Conservation (phyloP, 2,888 invertebrate genomes). For the Sinopyrophorus schimmeli region DNA sequence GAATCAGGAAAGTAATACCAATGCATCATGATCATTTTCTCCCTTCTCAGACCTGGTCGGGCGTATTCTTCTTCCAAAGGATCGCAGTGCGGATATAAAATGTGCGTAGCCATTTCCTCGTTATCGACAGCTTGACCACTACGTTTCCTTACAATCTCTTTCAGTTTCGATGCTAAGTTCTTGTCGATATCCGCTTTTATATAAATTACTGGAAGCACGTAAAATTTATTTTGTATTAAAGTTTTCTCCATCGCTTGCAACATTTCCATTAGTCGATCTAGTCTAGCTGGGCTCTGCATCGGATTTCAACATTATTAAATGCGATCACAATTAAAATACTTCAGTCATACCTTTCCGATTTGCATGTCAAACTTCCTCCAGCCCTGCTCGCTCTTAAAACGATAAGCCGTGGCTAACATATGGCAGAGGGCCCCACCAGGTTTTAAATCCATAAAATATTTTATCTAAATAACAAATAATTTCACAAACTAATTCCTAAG, state of each 20-base stretch:
- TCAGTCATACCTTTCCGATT: slow-evolving; percentile 80
- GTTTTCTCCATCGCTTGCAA: slow-evolving; percentile 87
- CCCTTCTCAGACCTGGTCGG: slow-evolving; percentile 75
- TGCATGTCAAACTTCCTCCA: slow-evolving; percentile 94
- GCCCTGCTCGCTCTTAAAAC: slow-evolving; percentile 94
- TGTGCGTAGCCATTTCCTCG: slow-evolving; percentile 90
- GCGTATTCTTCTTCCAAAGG: slow-evolving; percentile 90
- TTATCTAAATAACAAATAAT: slow-evolving; percentile 50
- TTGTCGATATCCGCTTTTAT: slow-evolving; percentile 87
- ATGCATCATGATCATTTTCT: slow-evolving; percentile 82
- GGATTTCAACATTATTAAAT: neutral
- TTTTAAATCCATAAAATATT: slow-evolving; percentile 94
- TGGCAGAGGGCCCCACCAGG: slow-evolving; percentile 91
- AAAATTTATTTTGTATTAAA: slow-evolving; percentile 78
- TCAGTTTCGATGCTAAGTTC: slow-evolving; percentile 73
- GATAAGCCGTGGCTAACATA: slow-evolving; percentile 90
- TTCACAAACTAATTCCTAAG: too few relatives aligned
- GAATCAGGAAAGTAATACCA: slow-evolving; percentile 97
- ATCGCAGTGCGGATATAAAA: slow-evolving; percentile 83
- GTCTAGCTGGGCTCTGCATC: slow-evolving; percentile 82
- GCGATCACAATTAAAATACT: neutral
- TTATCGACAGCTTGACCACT: slow-evolving; percentile 76
- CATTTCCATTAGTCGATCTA: slow-evolving; percentile 93
- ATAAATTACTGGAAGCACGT: slow-evolving; percentile 77
- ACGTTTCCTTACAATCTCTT: slow-evolving; percentile 85